phyloP scores from a whole-genome alignment of 2,113 vertebrate genomes.

The Paramisgurnus dabryanus region DNA sequence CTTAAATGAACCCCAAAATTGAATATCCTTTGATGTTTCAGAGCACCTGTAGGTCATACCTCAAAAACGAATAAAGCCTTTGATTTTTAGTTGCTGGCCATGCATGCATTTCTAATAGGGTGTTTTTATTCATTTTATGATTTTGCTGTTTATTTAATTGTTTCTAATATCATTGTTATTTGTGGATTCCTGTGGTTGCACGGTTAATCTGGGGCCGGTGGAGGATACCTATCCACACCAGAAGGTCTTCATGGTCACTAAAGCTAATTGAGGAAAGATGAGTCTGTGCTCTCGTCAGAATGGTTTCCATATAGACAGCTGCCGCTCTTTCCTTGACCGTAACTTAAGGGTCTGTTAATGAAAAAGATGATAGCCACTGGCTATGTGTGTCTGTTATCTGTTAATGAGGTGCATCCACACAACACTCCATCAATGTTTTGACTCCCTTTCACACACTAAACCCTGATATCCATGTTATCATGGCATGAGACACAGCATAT shows the following conservation, averaged over 20 bases:
- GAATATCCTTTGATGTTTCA: conserved; percentile 25
- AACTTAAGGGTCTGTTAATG: conserved; percentile 18
- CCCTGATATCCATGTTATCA: too few species aligned
- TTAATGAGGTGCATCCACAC: background rate
- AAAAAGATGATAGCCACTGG: background rate
- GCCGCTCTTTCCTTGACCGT: conserved; percentile 13
- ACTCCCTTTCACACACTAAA: background rate
- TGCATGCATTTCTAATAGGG: background rate
- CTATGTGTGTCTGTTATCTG: conserved; percentile 8
- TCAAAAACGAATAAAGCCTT: background rate
- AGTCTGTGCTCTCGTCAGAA: conserved; percentile 24
- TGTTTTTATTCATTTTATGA: background rate
- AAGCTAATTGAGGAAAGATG: conserved; percentile 28
- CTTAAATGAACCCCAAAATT: conserved; percentile 10
- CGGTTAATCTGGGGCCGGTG: background rate
- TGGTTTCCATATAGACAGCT: conserved; percentile 16
- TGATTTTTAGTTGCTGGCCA: background rate
- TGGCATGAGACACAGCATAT: too few species aligned
- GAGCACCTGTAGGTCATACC: conserved; percentile 10
- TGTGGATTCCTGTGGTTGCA: background rate
- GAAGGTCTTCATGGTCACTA: conserved; percentile 35
- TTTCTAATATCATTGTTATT: background rate
- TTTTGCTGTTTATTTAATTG: background rate
- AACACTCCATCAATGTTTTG: background rate
- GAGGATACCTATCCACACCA: conserved; percentile 40